A percentile compares a stretch with the other conserved stretches of the same genome.
Conservation (phyloP, 2,797 vertebrate genomes). For the Knipowitschia caucasica region DNA sequence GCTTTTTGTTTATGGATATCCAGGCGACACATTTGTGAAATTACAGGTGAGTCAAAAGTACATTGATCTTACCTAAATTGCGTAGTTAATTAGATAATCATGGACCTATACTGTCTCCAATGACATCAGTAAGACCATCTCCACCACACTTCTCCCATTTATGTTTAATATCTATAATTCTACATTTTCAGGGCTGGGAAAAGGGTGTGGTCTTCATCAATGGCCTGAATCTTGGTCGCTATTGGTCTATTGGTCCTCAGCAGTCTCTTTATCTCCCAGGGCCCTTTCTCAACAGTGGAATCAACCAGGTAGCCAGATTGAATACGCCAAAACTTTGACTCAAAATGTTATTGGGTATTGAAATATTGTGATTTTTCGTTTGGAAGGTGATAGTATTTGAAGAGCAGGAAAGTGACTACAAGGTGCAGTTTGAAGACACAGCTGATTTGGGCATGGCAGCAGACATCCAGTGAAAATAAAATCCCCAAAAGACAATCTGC, state of each 20-base stretch:
- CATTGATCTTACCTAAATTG: not conserved
- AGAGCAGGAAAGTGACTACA: slow-evolving; percentile 80
- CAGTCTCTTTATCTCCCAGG: slow-evolving; percentile 89
- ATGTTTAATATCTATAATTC: not conserved
- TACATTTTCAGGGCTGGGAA: slow-evolving; percentile 82
- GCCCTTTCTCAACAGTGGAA: slow-evolving; percentile 82
- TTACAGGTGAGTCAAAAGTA: slow-evolving; percentile 75
- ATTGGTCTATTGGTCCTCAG: slow-evolving; percentile 94
- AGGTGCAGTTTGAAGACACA: slow-evolving; percentile 80
- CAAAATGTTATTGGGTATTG: not conserved
- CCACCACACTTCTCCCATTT: too few relatives aligned
- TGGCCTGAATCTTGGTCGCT: slow-evolving; percentile 87
- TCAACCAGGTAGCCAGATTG: slow-evolving; percentile 81
- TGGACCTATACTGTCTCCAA: not conserved
- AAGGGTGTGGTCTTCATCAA: slow-evolving; percentile 93
- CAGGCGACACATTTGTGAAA: slow-evolving; percentile 89
- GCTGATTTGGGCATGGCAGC: slow-evolving; percentile 85
- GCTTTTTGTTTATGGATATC: slow-evolving; percentile 79
- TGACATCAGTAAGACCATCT: not conserved
- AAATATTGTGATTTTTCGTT: not conserved
- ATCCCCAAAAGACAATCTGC: slow-evolving; percentile 18
- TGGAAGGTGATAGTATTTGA: slow-evolving; percentile 87
- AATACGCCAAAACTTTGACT: not conserved
- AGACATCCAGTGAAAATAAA: slow-evolving; percentile 75
- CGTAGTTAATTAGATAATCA: not conserved